A percentile compares a stretch with the other conserved stretches of the same genome.
Conservation (phyloP, 2,888 invertebrate genomes). For the Phorcus lineatus region DNA sequence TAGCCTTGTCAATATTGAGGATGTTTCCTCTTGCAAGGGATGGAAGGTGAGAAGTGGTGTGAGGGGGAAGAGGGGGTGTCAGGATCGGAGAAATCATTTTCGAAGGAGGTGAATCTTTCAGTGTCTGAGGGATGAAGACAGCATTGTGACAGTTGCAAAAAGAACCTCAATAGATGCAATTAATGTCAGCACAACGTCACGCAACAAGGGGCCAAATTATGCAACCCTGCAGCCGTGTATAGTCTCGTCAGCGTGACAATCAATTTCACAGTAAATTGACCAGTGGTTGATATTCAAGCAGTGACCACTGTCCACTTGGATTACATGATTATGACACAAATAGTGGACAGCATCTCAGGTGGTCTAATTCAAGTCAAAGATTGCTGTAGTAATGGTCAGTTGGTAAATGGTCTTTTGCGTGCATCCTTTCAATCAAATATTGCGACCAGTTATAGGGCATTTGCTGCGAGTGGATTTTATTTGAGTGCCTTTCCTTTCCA, state of each 20-base stretch:
- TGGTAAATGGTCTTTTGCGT: too few relatives aligned
- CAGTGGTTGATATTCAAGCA: background rate
- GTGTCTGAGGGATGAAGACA: background rate
- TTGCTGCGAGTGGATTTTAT: too few relatives aligned
- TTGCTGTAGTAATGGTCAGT: too few relatives aligned
- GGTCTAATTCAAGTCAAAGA: too few relatives aligned
- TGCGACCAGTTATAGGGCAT: too few relatives aligned
- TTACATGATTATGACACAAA: background rate
- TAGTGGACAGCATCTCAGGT: background rate
- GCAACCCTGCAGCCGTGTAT: background rate
- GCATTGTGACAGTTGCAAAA: background rate
- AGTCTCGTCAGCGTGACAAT: background rate
- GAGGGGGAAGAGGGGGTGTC: background rate
- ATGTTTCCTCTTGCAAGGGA: too few relatives aligned
- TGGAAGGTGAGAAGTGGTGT: background rate
- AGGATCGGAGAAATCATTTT: background rate
- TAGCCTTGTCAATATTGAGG: too few relatives aligned
- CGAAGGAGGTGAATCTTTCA: background rate
- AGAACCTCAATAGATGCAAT: background rate
- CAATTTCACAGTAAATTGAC: conserved; percentile 5
- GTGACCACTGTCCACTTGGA: background rate
- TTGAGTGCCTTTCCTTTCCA: too few relatives aligned
- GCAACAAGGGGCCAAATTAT: background rate
- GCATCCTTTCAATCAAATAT: too few relatives aligned
- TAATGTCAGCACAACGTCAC: background rate